Evolutionary conservation across 2,888 invertebrate species (phyloP), one percentile per base, ranked within the genome.

Genomic region (Lutraria lutraria): DNA sequence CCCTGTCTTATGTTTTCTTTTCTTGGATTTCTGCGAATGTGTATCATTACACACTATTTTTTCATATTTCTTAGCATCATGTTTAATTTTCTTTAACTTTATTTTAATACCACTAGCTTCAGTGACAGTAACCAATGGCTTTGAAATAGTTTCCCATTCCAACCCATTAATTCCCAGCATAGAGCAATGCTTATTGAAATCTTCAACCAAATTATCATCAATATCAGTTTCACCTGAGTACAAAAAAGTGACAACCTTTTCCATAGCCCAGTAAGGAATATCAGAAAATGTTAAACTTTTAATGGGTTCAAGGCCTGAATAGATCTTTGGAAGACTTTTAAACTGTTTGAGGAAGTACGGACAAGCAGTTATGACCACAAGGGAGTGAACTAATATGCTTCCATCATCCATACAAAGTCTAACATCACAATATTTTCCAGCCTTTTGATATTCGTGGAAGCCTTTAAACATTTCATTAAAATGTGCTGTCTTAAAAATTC

Each of bases 371-470:
- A 85, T 79, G 0, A 89, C 31, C 0, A 89, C 72, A 29, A 87
- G 25, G 4, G 60, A 85, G 53, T 89, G 89, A 13, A 68, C 89
- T 25, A 79, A 68, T 34, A 89, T 54, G 54, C 29, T 21, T 0
- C 87, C 87, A n/a, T 56, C 79, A 29, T 43, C 63, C n/a, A 29
- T 52, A 60, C 82, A 63, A 25, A 89, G 63, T 34, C 79, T 86
- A 0, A 89, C 43, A 85, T 89, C 89, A 88, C 89, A 89, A 34
- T 82, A 88, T 53, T 80, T 86, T 25, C 85, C 89, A 19, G n/a
- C 56, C 43, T 87, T 79, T 52, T 89, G 89, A 15, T 87, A 52
- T 60, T 83, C 25, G 53, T 89, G 82, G 34, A 89, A 82, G 10
- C 56, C 76, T 16, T 60, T 25, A 53, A 89, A 88, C 54, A 87